Percentiles rank a stretch among this genome's conserved stretches.
These are phyloP conservation scores for Telmatochromis bifrenatus DNA, from an alignment of 2,113 vertebrate species.

Conservation along the genomic window DNA sequence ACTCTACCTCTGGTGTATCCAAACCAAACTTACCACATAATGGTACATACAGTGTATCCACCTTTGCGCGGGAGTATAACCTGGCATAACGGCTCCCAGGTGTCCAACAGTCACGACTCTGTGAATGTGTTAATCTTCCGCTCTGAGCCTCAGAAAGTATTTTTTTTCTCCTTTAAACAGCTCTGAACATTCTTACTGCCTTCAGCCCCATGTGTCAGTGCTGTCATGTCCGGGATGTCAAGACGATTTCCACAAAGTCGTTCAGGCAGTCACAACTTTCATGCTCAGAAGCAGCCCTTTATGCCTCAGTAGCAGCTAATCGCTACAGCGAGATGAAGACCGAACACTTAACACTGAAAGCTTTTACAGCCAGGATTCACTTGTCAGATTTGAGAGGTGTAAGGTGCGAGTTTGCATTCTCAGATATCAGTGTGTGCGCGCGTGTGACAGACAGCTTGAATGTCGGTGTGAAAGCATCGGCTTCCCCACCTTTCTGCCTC, in stretches of 20 bases:
- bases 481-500: background rate
- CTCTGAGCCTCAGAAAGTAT: background rate
- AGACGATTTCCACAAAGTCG: background rate
- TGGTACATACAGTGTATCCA: background rate
- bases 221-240: background rate
- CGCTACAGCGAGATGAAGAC: background rate
- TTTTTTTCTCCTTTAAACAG: background rate
- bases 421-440: background rate
- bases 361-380: conserved; percentile 13
- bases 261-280: conserved; percentile 1
- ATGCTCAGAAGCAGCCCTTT: conserved; percentile 28
- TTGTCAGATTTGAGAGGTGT: conserved; percentile 12
- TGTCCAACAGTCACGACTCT: background rate
- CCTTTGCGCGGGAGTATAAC: background rate
- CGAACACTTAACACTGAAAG: conserved; percentile 2
- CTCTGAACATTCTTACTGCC: background rate
- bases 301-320: conserved; percentile 27
- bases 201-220: background rate
- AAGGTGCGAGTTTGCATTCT: conserved; percentile 4
- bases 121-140: background rate
- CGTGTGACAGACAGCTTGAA: background rate
- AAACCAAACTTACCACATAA: background rate
- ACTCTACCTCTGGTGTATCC: background rate
- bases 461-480: background rate
- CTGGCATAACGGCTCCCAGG: background rate